Evolutionary conservation across 2,113 vertebrate species (phyloP), one percentile per base, ranked within the genome.

Genomic region (Salvator merianae): DNA sequence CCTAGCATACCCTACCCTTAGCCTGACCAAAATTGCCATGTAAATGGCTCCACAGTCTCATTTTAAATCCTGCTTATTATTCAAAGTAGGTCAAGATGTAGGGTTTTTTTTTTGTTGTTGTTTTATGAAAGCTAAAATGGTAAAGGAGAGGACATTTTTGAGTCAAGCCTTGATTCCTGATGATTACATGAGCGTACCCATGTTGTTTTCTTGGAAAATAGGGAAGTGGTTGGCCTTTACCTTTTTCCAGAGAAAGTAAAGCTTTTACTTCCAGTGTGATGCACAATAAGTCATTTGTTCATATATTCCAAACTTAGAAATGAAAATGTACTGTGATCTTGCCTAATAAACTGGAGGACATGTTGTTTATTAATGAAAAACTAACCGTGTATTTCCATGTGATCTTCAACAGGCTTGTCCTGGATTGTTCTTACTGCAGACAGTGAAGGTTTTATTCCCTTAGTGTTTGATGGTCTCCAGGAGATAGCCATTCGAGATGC

Each of bases 361-460:
- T 20, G 14, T 4, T 20, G 55, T 22, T 16, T 59, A 59, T 59
- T 28, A 8, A 22, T 26, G 63, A 72, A 84, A 73, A 79, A 26
- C 30, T 1, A 59, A 59, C 1, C 10, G 30, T 73, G 1, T 2
- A 0, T 68, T 62, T 0, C 55, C 0, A 0, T 92, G 26, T 16
- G 55, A 59, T 88, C 76, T 88, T 89, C 78, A 13, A 7, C 93
- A 99, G 99, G 96, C 83, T 97, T 96, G 0, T 89, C 96, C 53
- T 99, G 99, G 99, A 94, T 99, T 0, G 94, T 98, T 22, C 96
- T 99, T 26, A 97, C 97, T 10, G 96, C 96, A 0, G 99, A 99
- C 83, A 95, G 92, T 0, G 97, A 99, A 36, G 99, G 98, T 80
- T 99, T 99, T 70, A 93, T 99, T 73, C 99, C 99, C 0, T 83